Conservation (phyloP, 2,113 vertebrate species). For the Sturnus vulgaris region DNA sequence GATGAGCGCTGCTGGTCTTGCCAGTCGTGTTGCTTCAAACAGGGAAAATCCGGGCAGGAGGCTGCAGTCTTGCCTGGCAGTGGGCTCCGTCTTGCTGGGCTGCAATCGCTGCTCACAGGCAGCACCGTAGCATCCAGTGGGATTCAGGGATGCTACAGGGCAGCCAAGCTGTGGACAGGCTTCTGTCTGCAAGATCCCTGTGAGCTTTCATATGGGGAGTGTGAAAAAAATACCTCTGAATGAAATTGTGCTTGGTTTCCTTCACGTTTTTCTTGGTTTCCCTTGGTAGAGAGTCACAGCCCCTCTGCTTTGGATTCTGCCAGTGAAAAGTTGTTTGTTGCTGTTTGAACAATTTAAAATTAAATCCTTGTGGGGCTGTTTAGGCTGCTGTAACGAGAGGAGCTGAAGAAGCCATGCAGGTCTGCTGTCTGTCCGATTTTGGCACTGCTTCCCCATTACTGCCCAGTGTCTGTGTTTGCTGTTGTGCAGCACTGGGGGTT, state of each 20-base stretch:
- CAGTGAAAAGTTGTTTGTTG: background rate
- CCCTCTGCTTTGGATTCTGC: background rate
- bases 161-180: background rate
- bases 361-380: background rate
- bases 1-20: background rate
- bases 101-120: background rate
- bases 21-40: background rate
- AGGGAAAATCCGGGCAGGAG: background rate
- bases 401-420: background rate
- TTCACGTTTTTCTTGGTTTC: background rate
- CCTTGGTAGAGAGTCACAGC: background rate
- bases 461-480: background rate
- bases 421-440: rapidly evolving
- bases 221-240: background rate
- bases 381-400: rapidly evolving
- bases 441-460: background rate
- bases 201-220: background rate
- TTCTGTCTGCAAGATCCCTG: background rate
- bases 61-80: background rate
- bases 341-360: background rate
- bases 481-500: background rate
- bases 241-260: background rate
- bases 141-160: background rate
- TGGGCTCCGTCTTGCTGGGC: background rate
- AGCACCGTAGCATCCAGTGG: background rate